A percentile compares a stretch with the other conserved stretches of the same genome.
Conservation (phyloP, 2,888 invertebrate species). For the Drosophila subsilvestris region DNA sequence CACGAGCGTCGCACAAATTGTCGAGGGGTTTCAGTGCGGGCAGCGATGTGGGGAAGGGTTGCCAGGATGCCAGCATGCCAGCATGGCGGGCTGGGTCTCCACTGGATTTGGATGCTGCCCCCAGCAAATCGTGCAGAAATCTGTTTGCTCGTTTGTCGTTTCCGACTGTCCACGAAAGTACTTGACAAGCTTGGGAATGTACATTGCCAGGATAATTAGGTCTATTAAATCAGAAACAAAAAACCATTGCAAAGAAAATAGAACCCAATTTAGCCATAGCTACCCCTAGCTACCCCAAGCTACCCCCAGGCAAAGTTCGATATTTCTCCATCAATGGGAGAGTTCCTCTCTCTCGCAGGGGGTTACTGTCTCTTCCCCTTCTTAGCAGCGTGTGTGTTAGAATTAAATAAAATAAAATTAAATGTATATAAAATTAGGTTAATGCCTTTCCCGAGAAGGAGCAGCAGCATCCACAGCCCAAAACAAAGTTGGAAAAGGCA, state of each 20-base stretch:
- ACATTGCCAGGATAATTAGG: slow-evolving; percentile 38
- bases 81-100: slow-evolving; percentile 1
- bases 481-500: slow-evolving; percentile 19
- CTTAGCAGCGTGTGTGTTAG: slow-evolving; percentile 61
- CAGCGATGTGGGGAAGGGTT: slow-evolving; percentile 5
- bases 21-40: slow-evolving; percentile 34
- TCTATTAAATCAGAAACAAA: neutral
- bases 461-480: slow-evolving; percentile 31
- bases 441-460: slow-evolving; percentile 51
- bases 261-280: neutral
- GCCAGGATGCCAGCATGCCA: slow-evolving; percentile 23
- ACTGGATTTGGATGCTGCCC: neutral
- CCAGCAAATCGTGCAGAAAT: slow-evolving; percentile 60
- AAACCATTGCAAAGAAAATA: neutral
- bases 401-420: slow-evolving; percentile 80
- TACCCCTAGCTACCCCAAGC: neutral
- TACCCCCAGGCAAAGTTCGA: neutral
- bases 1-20: slow-evolving; percentile 75
- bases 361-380: neutral
- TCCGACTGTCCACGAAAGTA: slow-evolving; percentile 74
- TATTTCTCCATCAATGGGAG: neutral
- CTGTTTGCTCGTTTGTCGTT: slow-evolving; percentile 48
- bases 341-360: neutral
- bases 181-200: slow-evolving; percentile 42
- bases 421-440: slow-evolving; percentile 80